Conservation (phyloP, 1,140 invertebrate genomes). For the Drosophila funebris region DNA sequence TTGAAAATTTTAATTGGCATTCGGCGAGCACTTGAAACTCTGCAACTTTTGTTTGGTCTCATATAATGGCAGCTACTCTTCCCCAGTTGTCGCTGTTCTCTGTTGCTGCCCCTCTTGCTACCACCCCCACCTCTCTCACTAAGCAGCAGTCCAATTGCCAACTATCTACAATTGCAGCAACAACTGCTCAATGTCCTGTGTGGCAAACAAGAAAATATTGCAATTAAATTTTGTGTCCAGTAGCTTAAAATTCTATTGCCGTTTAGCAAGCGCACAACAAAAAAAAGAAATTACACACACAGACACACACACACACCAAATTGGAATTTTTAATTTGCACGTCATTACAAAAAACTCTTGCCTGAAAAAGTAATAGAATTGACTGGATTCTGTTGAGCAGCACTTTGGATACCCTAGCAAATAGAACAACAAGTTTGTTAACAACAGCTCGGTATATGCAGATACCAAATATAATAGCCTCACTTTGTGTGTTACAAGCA, state of each 20-base stretch:
- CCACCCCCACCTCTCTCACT: background rate
- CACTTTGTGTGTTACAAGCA: background rate
- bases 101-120: background rate
- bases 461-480: background rate
- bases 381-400: background rate
- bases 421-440: background rate
- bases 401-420: slow-evolving; percentile 10
- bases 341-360: slow-evolving; percentile 55
- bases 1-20: slow-evolving; percentile 75
- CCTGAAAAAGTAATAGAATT: background rate
- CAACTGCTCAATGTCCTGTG: slow-evolving; percentile 16
- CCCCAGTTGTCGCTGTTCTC: no score
- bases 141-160: slow-evolving; percentile 2
- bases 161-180: slow-evolving; percentile 27
- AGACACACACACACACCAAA: slow-evolving; percentile 17
- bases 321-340: slow-evolving; percentile 76
- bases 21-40: slow-evolving; percentile 63
- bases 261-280: slow-evolving; percentile 28
- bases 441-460: no score
- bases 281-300: slow-evolving; percentile 3
- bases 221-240: slow-evolving; percentile 46
- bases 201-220: slow-evolving; percentile 43
- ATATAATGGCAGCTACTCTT: slow-evolving; percentile 26
- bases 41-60: slow-evolving; percentile 54
- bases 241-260: slow-evolving; percentile 53